Evolutionary conservation across 2,888 invertebrate genomes (phyloP).

Genomic region (Luperina nickerlii): DNA sequence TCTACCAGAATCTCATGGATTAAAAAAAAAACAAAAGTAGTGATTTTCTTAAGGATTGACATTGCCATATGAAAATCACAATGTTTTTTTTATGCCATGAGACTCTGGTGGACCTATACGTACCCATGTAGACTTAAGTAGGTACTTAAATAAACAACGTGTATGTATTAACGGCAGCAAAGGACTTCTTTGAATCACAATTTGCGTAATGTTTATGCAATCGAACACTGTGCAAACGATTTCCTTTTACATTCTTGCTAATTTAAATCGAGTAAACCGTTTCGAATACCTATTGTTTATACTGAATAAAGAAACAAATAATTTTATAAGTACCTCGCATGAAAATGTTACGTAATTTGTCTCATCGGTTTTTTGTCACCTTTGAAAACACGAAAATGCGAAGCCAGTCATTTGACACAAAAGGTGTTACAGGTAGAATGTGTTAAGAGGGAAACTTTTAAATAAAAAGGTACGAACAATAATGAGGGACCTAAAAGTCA

Average conservation of each 20-base stretch:
- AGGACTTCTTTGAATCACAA: conserved; percentile 7
- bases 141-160: not conserved
- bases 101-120: no score
- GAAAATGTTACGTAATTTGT: conserved; percentile 18
- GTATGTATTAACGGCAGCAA: conserved; percentile 7
- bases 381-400: conserved; percentile 42
- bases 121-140: not conserved
- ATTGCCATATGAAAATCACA: no score
- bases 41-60: no score
- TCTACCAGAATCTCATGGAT: no score
- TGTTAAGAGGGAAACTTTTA: conserved; percentile 57
- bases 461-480: conserved; percentile 66
- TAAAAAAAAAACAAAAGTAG: no score
- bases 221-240: not conserved
- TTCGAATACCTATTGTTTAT: not conserved
- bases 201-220: conserved; percentile 18
- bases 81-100: no score
- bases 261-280: conserved; percentile 23
- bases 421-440: conserved; percentile 54
- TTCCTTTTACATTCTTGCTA: conserved; percentile 22
- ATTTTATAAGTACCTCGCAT: conserved; percentile 23
- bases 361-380: conserved; percentile 43
- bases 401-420: conserved; percentile 52
- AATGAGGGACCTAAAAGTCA: conserved; percentile 70
- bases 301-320: conserved; percentile 1